These are phyloP conservation scores for Drosophila monieri DNA, from an alignment of 2,888 invertebrate species.

Conservation along the genomic window DNA sequence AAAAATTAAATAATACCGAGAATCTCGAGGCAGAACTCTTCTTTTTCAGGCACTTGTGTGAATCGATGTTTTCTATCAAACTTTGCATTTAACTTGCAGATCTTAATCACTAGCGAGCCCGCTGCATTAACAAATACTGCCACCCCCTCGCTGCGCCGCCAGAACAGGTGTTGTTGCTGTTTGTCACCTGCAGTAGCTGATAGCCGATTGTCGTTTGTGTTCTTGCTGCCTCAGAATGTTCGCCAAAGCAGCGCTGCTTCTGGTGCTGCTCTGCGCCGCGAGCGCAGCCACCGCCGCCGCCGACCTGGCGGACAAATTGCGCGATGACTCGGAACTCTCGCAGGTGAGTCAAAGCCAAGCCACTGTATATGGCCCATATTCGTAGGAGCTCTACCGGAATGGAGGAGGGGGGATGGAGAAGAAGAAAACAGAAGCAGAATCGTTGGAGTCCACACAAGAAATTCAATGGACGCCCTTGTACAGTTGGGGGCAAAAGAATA, in stretches of 20 bases:
- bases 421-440: slow-evolving; percentile 7
- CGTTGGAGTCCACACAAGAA: neutral
- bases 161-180: slow-evolving; percentile 59
- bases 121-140: slow-evolving; percentile 65
- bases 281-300: slow-evolving; percentile 53
- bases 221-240: slow-evolving; percentile 29
- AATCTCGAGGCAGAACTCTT: neutral
- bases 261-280: slow-evolving; percentile 51
- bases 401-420: neutral
- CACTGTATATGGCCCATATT: neutral
- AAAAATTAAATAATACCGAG: neutral
- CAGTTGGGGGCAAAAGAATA: neutral
- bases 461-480: neutral
- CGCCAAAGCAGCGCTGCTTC: slow-evolving; percentile 54
- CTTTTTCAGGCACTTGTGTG: slow-evolving; percentile 14
- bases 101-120: slow-evolving; percentile 49
- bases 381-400: neutral
- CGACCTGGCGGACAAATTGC: slow-evolving; percentile 86
- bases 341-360: slow-evolving; percentile 85
- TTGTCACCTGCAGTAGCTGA: slow-evolving; percentile 12
- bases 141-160: slow-evolving; percentile 47
- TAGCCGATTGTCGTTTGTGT: slow-evolving; percentile 30
- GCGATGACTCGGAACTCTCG: slow-evolving; percentile 87
- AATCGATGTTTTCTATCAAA: slow-evolving; percentile 29
- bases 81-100: slow-evolving; percentile 65